Conservation (phyloP, 2,113 vertebrate genomes). For the Ailuropoda melanoleuca region DNA sequence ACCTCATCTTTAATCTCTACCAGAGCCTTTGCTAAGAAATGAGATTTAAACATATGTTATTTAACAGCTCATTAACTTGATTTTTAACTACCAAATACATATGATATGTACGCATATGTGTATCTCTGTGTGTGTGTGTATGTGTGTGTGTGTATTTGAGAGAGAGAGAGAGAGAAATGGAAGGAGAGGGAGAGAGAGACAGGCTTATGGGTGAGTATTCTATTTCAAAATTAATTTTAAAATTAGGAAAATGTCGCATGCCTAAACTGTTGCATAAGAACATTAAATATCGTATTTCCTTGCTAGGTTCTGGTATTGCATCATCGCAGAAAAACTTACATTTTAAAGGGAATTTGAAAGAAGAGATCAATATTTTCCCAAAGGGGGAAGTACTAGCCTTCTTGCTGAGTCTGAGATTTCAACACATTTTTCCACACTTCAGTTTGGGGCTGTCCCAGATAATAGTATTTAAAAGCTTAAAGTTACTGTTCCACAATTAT, state of each 20-base stretch:
- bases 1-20: background rate
- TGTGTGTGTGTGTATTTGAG: too few species aligned
- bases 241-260: background rate
- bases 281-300: background rate
- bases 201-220: background rate
- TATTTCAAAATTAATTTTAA: background rate
- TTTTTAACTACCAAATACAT: background rate
- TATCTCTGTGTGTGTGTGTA: background rate
- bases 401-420: background rate
- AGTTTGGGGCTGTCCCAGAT: background rate
- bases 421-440: background rate
- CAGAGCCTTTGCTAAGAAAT: background rate
- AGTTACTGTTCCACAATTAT: background rate
- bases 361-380: background rate
- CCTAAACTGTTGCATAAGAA: background rate
- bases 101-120: background rate
- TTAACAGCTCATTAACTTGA: background rate
- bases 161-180: background rate
- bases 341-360: slow-evolving; percentile 1
- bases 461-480: background rate
- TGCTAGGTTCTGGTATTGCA: background rate
- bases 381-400: background rate
- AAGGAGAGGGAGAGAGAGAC: background rate
- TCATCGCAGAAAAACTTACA: background rate
- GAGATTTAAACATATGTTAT: background rate